Base-by-base conservation (phyloP, 2,797 vertebrate species). In the Sebastes steindachneri region DNA sequence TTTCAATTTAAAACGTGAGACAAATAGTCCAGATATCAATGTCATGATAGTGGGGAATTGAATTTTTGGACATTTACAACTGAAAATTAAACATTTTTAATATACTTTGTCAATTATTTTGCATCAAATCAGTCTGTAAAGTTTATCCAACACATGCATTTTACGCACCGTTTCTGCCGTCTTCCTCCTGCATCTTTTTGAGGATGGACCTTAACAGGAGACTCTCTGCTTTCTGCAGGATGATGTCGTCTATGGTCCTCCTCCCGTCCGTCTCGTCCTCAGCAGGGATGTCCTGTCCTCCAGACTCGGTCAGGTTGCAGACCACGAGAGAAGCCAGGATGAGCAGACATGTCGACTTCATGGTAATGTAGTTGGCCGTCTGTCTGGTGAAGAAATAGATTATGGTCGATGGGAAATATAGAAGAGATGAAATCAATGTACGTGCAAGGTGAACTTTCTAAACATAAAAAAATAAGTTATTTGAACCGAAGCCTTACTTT, bases 131-230 rank as follows among this genome's bases (percentile, higher is more conserved):
- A 35, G 2, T 68, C 3, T 9, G 45, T 48, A 48, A 48, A 68
- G 26, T 1, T 5, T 1, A 7, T 48, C 3, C 15, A n/a, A 8
- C 21, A 8, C 26, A 21, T 11, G 3, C 3, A 2, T 68, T 85
- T 81, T 88, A 91, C 93, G 79, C 88, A 96, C 96, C 96, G 72
- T 88, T 83, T 83, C 74, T 83, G 26, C 88, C 93, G 62, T 95
- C 92, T 66, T 94, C 94, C 35, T 96, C 95, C 85, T 96, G 95
- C 63, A 95, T 90, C 70, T 96, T 96, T 71, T 91, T 94, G 48
- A 97, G 93, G 41, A 96, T 91, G 64, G 96, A 96, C 19, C 93
- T 93, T 31, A 98, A 69, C 81, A 97, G 85, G 29, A 97, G 88
- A 41, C 80, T 95, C 73, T 97, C 95, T 4, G 96, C 94, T 92